A percentile compares a stretch with the other conserved stretches of the same genome.
phyloP scores from a whole-genome alignment of 2,888 invertebrate genomes.

The Ametastegia equiseti region DNA sequence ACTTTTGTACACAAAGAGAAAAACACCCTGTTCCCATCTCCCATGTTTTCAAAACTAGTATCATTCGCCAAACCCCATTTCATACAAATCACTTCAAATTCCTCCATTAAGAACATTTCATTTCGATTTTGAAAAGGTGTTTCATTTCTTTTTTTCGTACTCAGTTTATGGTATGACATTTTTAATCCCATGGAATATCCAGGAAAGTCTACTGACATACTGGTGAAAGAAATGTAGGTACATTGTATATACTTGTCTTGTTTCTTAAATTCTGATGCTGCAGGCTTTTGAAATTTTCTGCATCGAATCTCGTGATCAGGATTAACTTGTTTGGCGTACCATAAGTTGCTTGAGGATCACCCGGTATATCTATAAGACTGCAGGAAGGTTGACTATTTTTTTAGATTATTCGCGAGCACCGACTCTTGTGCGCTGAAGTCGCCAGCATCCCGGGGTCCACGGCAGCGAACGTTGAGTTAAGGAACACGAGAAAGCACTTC shows the following conservation, averaged over 20 bases:
- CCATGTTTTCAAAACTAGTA: not conserved
- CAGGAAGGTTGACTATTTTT: slow-evolving; percentile 59
- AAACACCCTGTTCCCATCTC: not conserved
- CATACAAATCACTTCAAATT: not conserved
- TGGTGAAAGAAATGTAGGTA: too few species aligned
- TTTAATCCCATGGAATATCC: too few species aligned
- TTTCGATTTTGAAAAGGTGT: not conserved
- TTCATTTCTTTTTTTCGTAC: too few species aligned
- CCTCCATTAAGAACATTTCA: not conserved
- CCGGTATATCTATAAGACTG: slow-evolving; percentile 14
- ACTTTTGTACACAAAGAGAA: not conserved
- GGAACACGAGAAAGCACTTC: slow-evolving; percentile 76
- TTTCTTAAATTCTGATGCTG: too few species aligned
- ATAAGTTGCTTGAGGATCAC: not conserved
- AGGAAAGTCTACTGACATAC: too few species aligned
- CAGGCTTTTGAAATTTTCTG: not conserved
- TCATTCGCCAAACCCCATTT: not conserved
- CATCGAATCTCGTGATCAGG: not conserved
- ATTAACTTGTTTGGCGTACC: not conserved
- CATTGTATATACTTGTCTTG: too few species aligned
- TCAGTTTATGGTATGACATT: too few species aligned
- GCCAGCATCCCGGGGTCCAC: slow-evolving; percentile 27
- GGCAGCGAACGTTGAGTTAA: slow-evolving; percentile 66
- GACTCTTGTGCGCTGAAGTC: slow-evolving; percentile 13
- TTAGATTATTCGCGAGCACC: slow-evolving; percentile 63